phyloP scores from a whole-genome alignment of 2,113 vertebrate species.

The Toxotes jaculatrix region DNA sequence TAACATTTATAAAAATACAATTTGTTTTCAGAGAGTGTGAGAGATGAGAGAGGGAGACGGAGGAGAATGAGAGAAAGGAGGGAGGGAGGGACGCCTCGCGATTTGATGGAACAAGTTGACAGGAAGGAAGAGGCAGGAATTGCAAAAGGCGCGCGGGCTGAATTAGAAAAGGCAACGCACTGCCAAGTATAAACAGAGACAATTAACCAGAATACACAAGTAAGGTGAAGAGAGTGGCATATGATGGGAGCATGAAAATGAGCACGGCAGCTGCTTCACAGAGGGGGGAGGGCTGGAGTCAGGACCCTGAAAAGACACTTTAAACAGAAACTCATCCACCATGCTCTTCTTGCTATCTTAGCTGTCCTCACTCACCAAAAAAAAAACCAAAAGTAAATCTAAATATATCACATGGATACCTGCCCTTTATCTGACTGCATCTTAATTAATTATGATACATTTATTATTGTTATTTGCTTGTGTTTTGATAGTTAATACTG shows the following conservation, averaged over 20 bases:
- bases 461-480: background rate
- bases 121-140: slow-evolving; percentile 25
- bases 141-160: background rate
- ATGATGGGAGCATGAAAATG: slow-evolving; percentile 11
- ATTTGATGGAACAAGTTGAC: slow-evolving; percentile 56
- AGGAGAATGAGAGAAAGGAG: background rate
- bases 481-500: background rate
- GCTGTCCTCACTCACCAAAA: too few species aligned
- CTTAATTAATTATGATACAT: background rate
- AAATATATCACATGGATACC: too few species aligned
- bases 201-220: slow-evolving; percentile 42
- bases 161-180: slow-evolving; percentile 7
- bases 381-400: too few species aligned
- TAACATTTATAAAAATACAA: slow-evolving; percentile 75
- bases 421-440: background rate
- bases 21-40: slow-evolving; percentile 64
- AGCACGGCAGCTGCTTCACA: background rate
- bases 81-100: slow-evolving; percentile 21
- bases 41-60: slow-evolving; percentile 25
- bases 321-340: background rate
- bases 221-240: slow-evolving; percentile 30
- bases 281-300: background rate
- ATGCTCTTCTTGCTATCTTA: too few species aligned
- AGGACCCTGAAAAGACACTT: background rate
- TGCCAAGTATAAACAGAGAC: slow-evolving; percentile 39